phyloP scores from a whole-genome alignment of 1,140 invertebrate genomes.

The Caenorhabditis inopinata region DNA sequence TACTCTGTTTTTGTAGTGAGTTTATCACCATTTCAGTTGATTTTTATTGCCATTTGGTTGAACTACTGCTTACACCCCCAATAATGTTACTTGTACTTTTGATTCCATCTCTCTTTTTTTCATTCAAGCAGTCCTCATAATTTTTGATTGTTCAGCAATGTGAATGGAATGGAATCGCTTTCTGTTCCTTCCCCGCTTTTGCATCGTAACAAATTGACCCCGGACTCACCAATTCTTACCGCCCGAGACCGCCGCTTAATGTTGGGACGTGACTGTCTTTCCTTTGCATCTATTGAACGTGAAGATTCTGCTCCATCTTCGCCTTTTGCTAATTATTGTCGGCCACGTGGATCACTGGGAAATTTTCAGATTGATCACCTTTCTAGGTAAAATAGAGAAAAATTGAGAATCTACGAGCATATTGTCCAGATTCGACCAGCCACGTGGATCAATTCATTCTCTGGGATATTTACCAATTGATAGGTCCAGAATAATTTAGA shows the following conservation, averaged over 20 bases:
- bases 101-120: no score
- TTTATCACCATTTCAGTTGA: no score
- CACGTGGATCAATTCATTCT: conserved; percentile 37
- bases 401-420: background rate
- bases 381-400: background rate
- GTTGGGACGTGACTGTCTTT: background rate
- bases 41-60: no score
- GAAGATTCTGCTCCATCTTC: conserved; percentile 22
- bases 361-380: conserved; percentile 13
- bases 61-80: no score
- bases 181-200: conserved; percentile 18
- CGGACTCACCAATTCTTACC: background rate
- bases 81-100: background rate
- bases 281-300: conserved; percentile 5
- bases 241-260: background rate
- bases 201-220: conserved; percentile 4
- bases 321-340: background rate
- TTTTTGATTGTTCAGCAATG: background rate
- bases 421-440: conserved; percentile 33
- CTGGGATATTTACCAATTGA: conserved; percentile 1
- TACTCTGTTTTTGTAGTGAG: no score
- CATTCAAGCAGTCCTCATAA: background rate
- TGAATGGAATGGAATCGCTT: conserved; percentile 7
- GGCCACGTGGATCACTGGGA: conserved; percentile 17
- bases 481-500: background rate